These are phyloP conservation scores for Zaprionus lineosus DNA, from an alignment of 2,888 invertebrate species.

Conservation along the genomic window DNA sequence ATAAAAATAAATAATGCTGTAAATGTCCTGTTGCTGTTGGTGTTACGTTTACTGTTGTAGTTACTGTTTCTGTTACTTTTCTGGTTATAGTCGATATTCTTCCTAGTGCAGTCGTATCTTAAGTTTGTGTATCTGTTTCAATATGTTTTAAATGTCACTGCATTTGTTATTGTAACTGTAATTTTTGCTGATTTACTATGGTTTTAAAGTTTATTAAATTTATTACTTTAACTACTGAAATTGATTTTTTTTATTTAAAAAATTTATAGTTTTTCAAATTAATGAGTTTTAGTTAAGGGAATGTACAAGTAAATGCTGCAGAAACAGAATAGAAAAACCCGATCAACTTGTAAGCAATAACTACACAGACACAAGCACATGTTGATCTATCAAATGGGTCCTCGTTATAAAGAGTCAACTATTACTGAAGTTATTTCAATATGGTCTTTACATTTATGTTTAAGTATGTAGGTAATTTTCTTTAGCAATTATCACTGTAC, in stretches of 20 bases:
- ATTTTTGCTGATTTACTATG: too few relatives aligned
- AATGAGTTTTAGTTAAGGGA: slow-evolving; percentile 22
- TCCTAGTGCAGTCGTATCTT: too few relatives aligned
- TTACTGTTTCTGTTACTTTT: slow-evolving; percentile 24
- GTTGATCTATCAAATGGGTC: slow-evolving; percentile 52
- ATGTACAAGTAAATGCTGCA: slow-evolving; percentile 22
- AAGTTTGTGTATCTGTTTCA: too few relatives aligned
- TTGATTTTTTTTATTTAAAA: too few relatives aligned
- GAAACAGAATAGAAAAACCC: slow-evolving; percentile 35
- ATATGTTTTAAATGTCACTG: too few relatives aligned
- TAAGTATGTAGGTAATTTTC: slow-evolving; percentile 4
- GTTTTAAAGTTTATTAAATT: too few relatives aligned
- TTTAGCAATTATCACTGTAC: slow-evolving; percentile 61
- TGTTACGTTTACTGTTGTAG: slow-evolving; percentile 16
- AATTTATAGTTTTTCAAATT: too few relatives aligned
- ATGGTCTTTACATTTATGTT: slow-evolving; percentile 11
- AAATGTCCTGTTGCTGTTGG: slow-evolving; percentile 26
- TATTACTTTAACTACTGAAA: too few relatives aligned
- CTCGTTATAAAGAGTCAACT: too few relatives aligned
- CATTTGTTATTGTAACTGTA: slow-evolving; percentile 13
- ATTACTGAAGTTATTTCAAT: slow-evolving; percentile 8
- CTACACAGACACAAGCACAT: slow-evolving; percentile 75
- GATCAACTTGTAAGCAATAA: slow-evolving; percentile 53
- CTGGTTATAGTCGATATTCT: too few relatives aligned
- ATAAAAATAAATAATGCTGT: slow-evolving; percentile 33